Evolutionary conservation across 2,888 invertebrate species (phyloP).

Genomic region (Herminia tarsipennalis): DNA sequence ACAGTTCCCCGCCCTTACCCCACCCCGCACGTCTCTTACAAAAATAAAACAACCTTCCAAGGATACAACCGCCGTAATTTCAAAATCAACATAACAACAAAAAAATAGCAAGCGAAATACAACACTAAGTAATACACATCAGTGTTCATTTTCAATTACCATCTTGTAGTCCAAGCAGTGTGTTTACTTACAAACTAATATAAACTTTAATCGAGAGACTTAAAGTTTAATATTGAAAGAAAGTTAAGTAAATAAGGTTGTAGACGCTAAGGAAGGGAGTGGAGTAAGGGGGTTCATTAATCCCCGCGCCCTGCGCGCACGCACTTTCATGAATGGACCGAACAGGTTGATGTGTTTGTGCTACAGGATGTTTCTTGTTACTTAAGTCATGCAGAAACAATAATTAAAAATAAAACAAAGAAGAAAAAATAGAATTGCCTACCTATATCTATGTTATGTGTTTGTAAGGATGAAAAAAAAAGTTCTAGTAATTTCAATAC

Average conservation of each 20-base stretch:
- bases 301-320: conserved; percentile 85
- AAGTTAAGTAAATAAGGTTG: conserved; percentile 52
- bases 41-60: conserved; percentile 84
- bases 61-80: conserved; percentile 83
- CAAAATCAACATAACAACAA: conserved; percentile 58
- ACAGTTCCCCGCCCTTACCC: conserved; percentile 63
- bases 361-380: conserved; percentile 65
- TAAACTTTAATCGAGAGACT: conserved; percentile 39
- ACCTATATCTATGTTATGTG: no score
- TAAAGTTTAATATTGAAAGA: conserved; percentile 51
- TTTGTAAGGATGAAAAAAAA: no score
- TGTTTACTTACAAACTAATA: conserved; percentile 34
- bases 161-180: conserved; percentile 4
- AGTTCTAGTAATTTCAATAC: no score
- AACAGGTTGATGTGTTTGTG: conserved; percentile 82
- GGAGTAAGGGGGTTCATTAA: conserved; percentile 80
- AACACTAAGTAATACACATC: conserved; percentile 44
- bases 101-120: conserved; percentile 47
- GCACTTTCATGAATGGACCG: conserved; percentile 85
- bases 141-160: conserved; percentile 45
- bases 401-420: no score
- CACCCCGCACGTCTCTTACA: conserved; percentile 51
- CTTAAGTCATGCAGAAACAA: conserved; percentile 10
- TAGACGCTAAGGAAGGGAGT: conserved; percentile 64
- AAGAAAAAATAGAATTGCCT: no score